A percentile compares a stretch with the other conserved stretches of the same genome.
phyloP scores from a whole-genome alignment of 2,888 invertebrate genomes.

The Yponomeuta evonymella region DNA sequence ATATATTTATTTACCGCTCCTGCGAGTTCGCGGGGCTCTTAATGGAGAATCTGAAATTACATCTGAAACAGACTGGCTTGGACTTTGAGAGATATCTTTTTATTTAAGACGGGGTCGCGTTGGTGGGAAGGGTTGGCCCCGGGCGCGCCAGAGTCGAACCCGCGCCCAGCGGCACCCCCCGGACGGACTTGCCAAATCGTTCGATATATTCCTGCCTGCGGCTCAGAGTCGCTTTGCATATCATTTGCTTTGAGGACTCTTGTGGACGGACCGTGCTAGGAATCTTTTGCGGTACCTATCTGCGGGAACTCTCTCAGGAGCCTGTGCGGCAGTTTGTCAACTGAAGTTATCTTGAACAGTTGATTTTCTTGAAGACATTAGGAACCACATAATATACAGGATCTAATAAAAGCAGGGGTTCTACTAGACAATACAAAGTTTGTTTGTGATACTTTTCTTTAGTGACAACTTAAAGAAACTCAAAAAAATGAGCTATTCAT shows the following conservation, averaged over 20 bases:
- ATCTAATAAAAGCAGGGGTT: too few species aligned
- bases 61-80: conserved; percentile 39
- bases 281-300: too few species aligned
- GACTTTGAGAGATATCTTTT: background rate
- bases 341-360: too few species aligned
- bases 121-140: background rate
- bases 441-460: too few species aligned
- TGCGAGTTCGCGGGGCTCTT: conserved; percentile 47
- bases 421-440: too few species aligned
- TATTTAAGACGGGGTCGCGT: background rate
- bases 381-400: too few species aligned
- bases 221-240: conserved; percentile 1
- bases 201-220: background rate
- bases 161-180: background rate
- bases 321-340: too few species aligned
- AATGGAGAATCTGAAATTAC: conserved; percentile 61
- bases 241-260: background rate
- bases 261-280: background rate
- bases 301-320: too few species aligned
- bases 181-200: conserved; percentile 1
- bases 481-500: too few species aligned
- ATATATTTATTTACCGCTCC: conserved; percentile 67
- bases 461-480: too few species aligned
- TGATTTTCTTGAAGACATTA: too few species aligned
- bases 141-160: background rate